phyloP scores from a whole-genome alignment of 2,797 vertebrate species.

The Hybognathus amarus region DNA sequence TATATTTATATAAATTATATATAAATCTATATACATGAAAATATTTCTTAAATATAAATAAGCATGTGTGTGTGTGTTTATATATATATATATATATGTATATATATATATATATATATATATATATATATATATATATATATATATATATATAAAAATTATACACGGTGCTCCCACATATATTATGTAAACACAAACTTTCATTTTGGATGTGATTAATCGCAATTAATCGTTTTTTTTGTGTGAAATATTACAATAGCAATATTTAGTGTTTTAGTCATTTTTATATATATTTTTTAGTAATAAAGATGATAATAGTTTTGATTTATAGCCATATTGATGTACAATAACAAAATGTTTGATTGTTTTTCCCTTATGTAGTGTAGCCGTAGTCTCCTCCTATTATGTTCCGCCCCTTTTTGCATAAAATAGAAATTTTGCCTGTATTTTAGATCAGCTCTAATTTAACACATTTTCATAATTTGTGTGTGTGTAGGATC shows the following conservation, averaged over 20 bases:
- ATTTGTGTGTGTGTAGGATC: constrained; percentile 79
- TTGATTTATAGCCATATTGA: not conserved
- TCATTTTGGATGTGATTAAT: too few relatives aligned
- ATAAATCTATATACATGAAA: too few relatives aligned
- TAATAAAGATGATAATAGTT: not conserved
- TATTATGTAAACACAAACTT: too few relatives aligned
- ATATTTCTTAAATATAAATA: too few relatives aligned
- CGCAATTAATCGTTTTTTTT: too few relatives aligned
- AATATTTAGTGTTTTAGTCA: not conserved
- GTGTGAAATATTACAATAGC: not conserved
- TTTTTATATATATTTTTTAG: not conserved
- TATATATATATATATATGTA: too few relatives aligned
- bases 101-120: too few relatives aligned
- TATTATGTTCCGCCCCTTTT: not conserved
- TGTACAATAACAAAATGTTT: not conserved
- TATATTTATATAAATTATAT: too few relatives aligned
- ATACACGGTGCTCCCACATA: too few relatives aligned
- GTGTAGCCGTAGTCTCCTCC: not conserved
- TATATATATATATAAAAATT: too few relatives aligned
- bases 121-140: too few relatives aligned
- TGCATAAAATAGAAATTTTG: not conserved
- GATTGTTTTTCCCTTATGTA: not conserved
- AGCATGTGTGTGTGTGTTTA: too few relatives aligned
- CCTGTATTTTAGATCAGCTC: not conserved
- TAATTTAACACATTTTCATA: not conserved